Percentiles rank a stretch among this genome's conserved stretches.
Evolutionary conservation across 2,888 invertebrate species (phyloP).

Genomic region (Malachius bipustulatus): DNA sequence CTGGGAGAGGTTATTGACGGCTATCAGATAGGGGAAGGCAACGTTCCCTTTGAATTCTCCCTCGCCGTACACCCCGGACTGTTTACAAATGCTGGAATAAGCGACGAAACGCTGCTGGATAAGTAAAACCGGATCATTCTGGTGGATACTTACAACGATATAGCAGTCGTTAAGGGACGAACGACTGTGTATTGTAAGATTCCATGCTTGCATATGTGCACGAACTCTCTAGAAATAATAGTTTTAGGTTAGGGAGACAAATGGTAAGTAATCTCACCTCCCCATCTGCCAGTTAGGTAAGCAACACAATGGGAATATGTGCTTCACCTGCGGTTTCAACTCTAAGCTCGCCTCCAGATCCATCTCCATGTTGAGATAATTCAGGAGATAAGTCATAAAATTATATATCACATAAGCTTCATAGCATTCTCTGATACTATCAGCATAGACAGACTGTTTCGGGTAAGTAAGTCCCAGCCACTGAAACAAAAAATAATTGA

Average conservation of each 20-base stretch:
- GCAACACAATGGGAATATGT: slow-evolving; percentile 86
- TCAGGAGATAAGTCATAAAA: slow-evolving; percentile 89
- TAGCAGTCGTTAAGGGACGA: slow-evolving; percentile 76
- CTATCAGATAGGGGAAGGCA: slow-evolving; percentile 82
- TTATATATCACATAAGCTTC: slow-evolving; percentile 98
- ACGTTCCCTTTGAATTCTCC: slow-evolving; percentile 76
- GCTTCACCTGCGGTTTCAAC: slow-evolving; percentile 73
- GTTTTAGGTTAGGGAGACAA: neutral
- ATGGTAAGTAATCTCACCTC: slow-evolving; percentile 39
- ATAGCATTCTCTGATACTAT: slow-evolving; percentile 88
- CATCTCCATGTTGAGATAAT: slow-evolving; percentile 78
- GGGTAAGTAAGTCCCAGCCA: slow-evolving; percentile 85
- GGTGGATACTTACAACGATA: slow-evolving; percentile 68
- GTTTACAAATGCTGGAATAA: slow-evolving; percentile 61
- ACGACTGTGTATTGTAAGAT: slow-evolving; percentile 92
- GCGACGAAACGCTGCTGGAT: slow-evolving; percentile 2
- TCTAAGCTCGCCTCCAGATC: slow-evolving; percentile 73
- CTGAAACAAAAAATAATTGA: slow-evolving; percentile 34
- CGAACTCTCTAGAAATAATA: slow-evolving; percentile 59
- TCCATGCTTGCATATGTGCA: slow-evolving; percentile 92
- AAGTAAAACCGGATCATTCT: slow-evolving; percentile 5
- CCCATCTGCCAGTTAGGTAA: slow-evolving; percentile 91
- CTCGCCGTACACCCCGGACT: slow-evolving; percentile 78
- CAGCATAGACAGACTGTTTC: slow-evolving; percentile 80
- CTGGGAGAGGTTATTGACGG: slow-evolving; percentile 84